A percentile compares a stretch with the other conserved stretches of the same genome.
Conservation (phyloP, 2,113 vertebrate species). For the Megaleporinus macrocephalus region DNA sequence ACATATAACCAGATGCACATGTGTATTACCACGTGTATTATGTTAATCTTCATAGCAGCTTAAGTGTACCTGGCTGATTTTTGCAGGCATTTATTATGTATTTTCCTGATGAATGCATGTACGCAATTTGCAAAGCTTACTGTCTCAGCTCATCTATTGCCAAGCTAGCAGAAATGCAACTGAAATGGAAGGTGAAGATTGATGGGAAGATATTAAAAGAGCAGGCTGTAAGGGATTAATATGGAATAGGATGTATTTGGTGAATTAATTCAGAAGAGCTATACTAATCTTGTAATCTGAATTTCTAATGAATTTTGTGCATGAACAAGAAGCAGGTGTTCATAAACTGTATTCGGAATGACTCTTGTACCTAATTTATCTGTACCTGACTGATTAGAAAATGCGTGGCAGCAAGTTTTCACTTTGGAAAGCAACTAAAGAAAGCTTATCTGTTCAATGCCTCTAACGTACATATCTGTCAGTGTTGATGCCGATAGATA, state of each 20-base stretch:
- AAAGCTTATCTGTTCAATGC: no score
- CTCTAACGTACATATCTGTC: no score
- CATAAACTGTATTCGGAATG: slow-evolving; percentile 24
- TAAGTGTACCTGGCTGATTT: slow-evolving; percentile 20
- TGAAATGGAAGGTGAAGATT: slow-evolving; percentile 29
- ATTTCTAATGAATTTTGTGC: slow-evolving; percentile 43
- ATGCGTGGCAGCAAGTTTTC: slow-evolving; percentile 4
- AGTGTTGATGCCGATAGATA: no score
- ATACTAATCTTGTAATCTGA: slow-evolving; percentile 43
- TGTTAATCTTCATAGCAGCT: slow-evolving; percentile 18
- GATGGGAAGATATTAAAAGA: slow-evolving; percentile 26
- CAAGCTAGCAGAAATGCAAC: slow-evolving; percentile 35
- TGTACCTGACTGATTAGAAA: slow-evolving; percentile 26
- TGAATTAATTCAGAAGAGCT: slow-evolving; percentile 39
- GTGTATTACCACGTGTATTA: slow-evolving; percentile 38
- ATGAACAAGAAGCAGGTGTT: slow-evolving; percentile 44
- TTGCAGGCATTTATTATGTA: slow-evolving; percentile 41
- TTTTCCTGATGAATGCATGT: slow-evolving; percentile 37
- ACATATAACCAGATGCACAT: slow-evolving; percentile 25
- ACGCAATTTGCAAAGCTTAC: slow-evolving; percentile 41
- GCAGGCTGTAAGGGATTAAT: slow-evolving; percentile 14
- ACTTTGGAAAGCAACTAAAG: neutral
- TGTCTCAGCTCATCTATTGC: slow-evolving; percentile 38
- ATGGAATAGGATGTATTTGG: slow-evolving; percentile 33
- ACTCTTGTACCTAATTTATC: slow-evolving; percentile 10